Evolutionary conservation across 2,797 vertebrate genomes (phyloP), one percentile per base, ranked within the genome.

Genomic region (Periophthalmus magnuspinnatus): DNA sequence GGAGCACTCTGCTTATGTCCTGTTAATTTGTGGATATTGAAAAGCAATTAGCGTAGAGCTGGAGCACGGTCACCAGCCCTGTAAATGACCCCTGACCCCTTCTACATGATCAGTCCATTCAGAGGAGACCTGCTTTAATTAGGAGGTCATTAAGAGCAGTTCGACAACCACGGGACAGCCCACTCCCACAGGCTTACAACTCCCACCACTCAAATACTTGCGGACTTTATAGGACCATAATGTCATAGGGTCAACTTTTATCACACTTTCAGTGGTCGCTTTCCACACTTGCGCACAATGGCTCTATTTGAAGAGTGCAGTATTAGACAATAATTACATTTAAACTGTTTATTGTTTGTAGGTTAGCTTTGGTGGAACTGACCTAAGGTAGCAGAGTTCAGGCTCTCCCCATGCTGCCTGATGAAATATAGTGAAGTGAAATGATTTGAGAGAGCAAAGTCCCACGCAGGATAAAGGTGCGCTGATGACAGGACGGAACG

Each of bases 21-120:
- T 52, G 24, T 77, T 80, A 28, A 78, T 81, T 75, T 78, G 69
- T 64, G 76, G 66, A 80, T 77, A 71, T 74, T 72, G 54, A 56
- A 55, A 71, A 65, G 77, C 79, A 91, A 91, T 91, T 91, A 93
- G 86, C 74, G 65, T 58, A 56, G 78, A 81, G 72, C 80, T 80
- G 75, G 80, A 88, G 82, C 85, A 70, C 88, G 81, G 89, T 81
- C 85, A 91, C 85, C 89, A 91, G 75, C 84, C 88, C 84, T 87
- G 77, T 90, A 86, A 88, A 84, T 88, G 87, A 93, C 91, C 93
- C 84, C 80, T 93, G 89, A 92, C 86, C 92, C 82, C 80, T 69
- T 55, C 87, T 87, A 90, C 92, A 92, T 89, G 89, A 94, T 93
- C 90, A 88, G 84, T 86, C 85, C 90, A 91, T 85, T 93, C 88